Conservation (phyloP, 1,140 invertebrate genomes). For the Drosophila saltans region DNA sequence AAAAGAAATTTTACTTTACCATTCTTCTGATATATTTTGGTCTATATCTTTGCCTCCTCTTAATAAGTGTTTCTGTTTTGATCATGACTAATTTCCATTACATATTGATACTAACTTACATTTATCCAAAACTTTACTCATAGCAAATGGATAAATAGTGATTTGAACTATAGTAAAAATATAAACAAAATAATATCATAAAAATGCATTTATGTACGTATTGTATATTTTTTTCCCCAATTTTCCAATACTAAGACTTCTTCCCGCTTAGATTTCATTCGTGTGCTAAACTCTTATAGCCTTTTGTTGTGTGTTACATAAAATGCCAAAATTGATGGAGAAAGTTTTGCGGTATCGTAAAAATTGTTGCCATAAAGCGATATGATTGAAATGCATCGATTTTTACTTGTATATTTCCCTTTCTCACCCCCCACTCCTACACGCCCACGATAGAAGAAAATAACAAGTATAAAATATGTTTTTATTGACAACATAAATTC, state of each 20-base stretch:
- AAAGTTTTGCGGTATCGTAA: slow-evolving; percentile 10
- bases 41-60: no score
- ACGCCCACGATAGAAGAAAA: no score
- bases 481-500: slow-evolving; percentile 12
- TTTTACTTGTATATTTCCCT: not conserved
- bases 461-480: slow-evolving; percentile 8
- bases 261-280: not conserved
- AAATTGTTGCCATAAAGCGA: slow-evolving; percentile 12
- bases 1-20: no score
- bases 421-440: not conserved
- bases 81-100: no score
- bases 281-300: not conserved
- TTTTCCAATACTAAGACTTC: not conserved
- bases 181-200: not conserved
- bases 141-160: no score
- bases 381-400: slow-evolving; percentile 14
- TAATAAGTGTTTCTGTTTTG: no score
- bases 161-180: no score
- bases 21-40: no score
- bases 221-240: not conserved
- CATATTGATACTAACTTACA: no score
- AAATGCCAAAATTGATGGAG: slow-evolving; percentile 4
- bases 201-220: not conserved
- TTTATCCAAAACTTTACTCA: no score
- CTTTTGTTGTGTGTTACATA: slow-evolving; percentile 3